A percentile compares a stretch with the other conserved stretches of the same genome.
Conservation (phyloP, 2,797 vertebrate genomes). For the Merluccius polli region DNA sequence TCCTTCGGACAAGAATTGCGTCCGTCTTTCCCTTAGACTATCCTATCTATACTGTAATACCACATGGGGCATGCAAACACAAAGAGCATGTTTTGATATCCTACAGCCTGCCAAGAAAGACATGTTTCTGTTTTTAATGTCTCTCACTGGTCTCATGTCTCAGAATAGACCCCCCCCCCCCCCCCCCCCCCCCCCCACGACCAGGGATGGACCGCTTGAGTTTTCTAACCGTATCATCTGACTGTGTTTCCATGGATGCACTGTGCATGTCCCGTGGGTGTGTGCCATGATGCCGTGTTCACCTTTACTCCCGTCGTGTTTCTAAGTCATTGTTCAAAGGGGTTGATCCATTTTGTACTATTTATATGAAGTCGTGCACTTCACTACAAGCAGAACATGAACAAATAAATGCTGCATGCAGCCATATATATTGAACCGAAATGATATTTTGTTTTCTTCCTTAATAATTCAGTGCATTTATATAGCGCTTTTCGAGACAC, state of each 20-base stretch:
- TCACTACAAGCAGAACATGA: conserved; percentile 70
- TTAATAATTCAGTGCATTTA: neutral
- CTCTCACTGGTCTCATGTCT: conserved; percentile 13
- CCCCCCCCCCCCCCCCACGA: no score
- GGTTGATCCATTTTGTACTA: conserved; percentile 75
- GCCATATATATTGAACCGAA: conserved; percentile 55
- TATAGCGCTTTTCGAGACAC: no score
- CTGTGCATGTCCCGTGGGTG: conserved; percentile 64
- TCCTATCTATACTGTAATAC: conserved; percentile 35
- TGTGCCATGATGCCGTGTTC: conserved; percentile 50
- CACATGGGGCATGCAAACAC: conserved; percentile 57
- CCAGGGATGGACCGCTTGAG: conserved; percentile 58
- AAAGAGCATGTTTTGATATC: conserved; percentile 67
- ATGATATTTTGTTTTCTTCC: conserved; percentile 34
- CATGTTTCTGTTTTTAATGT: conserved; percentile 35
- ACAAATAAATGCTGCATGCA: conserved; percentile 89
- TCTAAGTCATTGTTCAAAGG: conserved; percentile 55
- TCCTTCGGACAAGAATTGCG: neutral
- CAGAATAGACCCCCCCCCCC: no score
- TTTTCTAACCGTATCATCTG: conserved; percentile 56
- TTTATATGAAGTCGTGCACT: conserved; percentile 72
- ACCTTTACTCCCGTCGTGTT: conserved; percentile 51
- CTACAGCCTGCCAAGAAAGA: conserved; percentile 58
- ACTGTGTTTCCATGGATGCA: conserved; percentile 67
- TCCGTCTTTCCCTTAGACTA: neutral